Conservation (phyloP, 2,113 vertebrate species). For the Malaclemys terrapin region DNA sequence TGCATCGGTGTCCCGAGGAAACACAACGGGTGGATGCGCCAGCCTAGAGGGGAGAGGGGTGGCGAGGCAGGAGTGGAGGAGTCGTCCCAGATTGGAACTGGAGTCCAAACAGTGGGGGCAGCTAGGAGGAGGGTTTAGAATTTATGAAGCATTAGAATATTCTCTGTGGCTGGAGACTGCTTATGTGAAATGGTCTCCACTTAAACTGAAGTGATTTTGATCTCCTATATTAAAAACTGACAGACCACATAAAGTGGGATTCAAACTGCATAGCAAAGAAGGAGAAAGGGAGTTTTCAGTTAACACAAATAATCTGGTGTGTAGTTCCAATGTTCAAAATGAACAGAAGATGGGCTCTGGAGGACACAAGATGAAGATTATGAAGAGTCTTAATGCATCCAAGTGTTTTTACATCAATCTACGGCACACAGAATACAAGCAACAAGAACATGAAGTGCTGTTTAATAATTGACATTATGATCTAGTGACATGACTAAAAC, state of each 20-base stretch:
- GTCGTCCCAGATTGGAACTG: neutral
- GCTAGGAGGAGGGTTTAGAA: neutral
- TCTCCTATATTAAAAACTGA: neutral
- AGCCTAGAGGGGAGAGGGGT: neutral
- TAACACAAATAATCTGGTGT: neutral
- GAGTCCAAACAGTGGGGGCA: neutral
- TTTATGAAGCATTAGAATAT: neutral
- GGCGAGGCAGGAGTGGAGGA: neutral
- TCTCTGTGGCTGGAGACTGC: neutral
- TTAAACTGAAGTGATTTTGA: neutral
- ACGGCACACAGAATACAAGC: neutral
- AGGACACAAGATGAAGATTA: neutral
- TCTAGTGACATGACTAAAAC: accelerated
- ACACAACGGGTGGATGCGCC: accelerated
- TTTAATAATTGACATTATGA: neutral
- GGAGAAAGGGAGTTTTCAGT: neutral
- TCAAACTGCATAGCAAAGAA: neutral
- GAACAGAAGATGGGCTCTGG: neutral
- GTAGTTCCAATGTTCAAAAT: neutral
- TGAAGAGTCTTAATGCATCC: neutral
- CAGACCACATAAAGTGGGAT: neutral
- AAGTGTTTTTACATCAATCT: accelerated
- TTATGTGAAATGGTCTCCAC: neutral
- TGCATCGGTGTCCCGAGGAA: accelerated
- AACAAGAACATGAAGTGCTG: neutral